Conservation (phyloP, 92 coral and sea anemone genomes). For the Siderastrea radians region DNA sequence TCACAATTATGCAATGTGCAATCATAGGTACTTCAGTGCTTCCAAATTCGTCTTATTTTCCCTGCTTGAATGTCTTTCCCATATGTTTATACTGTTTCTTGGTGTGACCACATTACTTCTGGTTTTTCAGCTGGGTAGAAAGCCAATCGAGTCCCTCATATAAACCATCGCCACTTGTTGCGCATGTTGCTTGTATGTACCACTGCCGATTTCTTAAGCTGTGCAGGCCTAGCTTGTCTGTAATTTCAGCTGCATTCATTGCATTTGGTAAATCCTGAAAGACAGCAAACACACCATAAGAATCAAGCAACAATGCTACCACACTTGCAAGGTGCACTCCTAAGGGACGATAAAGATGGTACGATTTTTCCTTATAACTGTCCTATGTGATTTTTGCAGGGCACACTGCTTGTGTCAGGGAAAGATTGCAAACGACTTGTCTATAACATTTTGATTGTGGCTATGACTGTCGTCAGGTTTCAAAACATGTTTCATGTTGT, state of each 20-base stretch:
- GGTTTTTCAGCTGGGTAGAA: slow-evolving; percentile 77
- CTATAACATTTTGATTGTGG: too few relatives aligned
- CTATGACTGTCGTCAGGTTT: too few relatives aligned
- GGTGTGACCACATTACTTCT: slow-evolving; percentile 10
- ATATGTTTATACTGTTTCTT: neutral
- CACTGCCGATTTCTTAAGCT: slow-evolving; percentile 74
- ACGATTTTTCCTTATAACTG: too few relatives aligned
- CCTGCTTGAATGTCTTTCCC: neutral
- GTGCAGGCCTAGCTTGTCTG: slow-evolving; percentile 92
- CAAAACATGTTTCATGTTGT: too few relatives aligned
- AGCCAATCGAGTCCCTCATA: slow-evolving; percentile 99
- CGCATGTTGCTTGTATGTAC: slow-evolving; percentile 98
- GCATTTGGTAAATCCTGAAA: slow-evolving; percentile 96
- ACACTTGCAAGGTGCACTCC: neutral
- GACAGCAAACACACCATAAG: slow-evolving; percentile 3
- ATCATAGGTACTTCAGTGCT: neutral
- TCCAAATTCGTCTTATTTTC: neutral
- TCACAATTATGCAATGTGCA: slow-evolving; percentile 2
- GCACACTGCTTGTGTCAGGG: too few relatives aligned
- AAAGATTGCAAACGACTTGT: too few relatives aligned
- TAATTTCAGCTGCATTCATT: slow-evolving; percentile 95
- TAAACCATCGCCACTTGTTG: slow-evolving; percentile 98
- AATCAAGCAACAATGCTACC: neutral
- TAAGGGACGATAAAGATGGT: too few relatives aligned
- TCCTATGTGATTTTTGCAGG: too few relatives aligned